Evolutionary conservation across 2,888 invertebrate genomes (phyloP), one percentile per base, ranked within the genome.

Genomic region (Bellardia pandia): DNA sequence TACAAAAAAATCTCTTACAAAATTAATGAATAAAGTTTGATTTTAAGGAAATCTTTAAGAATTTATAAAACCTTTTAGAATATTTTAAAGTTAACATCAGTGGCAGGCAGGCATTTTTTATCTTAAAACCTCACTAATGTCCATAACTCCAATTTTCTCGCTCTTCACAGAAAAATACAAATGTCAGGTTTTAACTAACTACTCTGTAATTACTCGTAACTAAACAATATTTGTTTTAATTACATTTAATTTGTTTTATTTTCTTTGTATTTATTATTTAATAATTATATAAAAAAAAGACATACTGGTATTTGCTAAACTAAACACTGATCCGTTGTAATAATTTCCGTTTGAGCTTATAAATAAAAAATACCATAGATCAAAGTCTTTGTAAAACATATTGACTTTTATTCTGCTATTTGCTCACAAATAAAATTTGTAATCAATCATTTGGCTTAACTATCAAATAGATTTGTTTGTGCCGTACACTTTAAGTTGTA

Each of bases 261-360:
- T 56, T 56, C 3, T 13, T 16, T 56, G 9, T 42, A 23, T 30
- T 30, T 14, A n/a, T 45, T 56, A 5, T 40, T 48, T 14, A 37
- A 37, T 37, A 60, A 79, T 51, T 23, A 40, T 51, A 64, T 4
- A 4, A 0, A 37, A 37, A 37, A 37, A 37, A 37, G 2, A 3
- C 4, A 16, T 37, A 62, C 23, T 45, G 6, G 48, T 48, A 48
- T 51, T 53, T 6, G 42, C 23, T 60, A 71, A 62, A 53, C 9
- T 23, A 42, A 69, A 48, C 45, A 51, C 14, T 51, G 14, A 16
- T 45, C 23, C 3, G 45, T 69, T 53, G 68, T 62, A 62, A 79
- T 71, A 71, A 62, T 71, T 71, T 79, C 62, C 71, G 40, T 62
- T 79, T 23, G 60, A 69, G 37, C 48, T 69, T 48, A 68, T 56